Evolutionary conservation across 2,113 vertebrate genomes (phyloP), one percentile per base, ranked within the genome.

Genomic region (Cyprinodon brontotheroides): DNA sequence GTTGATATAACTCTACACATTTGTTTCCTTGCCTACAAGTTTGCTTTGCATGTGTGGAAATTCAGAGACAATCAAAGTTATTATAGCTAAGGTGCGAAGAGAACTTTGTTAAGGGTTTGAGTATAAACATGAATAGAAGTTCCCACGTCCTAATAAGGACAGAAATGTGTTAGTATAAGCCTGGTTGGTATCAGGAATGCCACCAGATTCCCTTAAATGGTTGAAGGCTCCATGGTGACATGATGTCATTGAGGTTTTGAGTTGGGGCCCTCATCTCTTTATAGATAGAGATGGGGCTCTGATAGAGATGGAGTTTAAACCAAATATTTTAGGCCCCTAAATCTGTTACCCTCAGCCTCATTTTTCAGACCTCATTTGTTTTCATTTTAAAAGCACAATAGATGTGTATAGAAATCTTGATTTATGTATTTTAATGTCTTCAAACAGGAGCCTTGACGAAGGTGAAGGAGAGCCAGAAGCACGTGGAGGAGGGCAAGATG

Each of bases 401-500:
- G 61, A 20, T 3, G 43, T 41, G 4, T 29, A 39, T 61, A 61
- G 17, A 8, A 67, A 67, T 41, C n/a, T 45, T 3, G 70, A 50
- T 64, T 67, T 14, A 9, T 62, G 14, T 14, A 37, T 2, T 87
- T 73, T 87, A 74, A 83, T 40, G 0, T 13, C 8, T 11, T 36
- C 17, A 4, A 68, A 7, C 92, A 99, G 98, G 98, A 81, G 98
- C 98, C 65, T 94, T 99, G 91, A 98, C 96, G 79, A 99, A 99
- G 94, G 97, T 99, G 76, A 97, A 97, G 87, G 98, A 99, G 79
- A 98, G 97, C 91, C 96, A 96, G 87, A 96, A 96, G 3, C 97
- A 99, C 0, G 96, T 98, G 79, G 98, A 99, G 89, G 98, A 99
- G 83, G 97, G 97, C 29, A 99, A 99, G 94, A 98, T 98, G 97